A percentile compares a stretch with the other conserved stretches of the same genome.
Evolutionary conservation across 2,113 vertebrate genomes (phyloP).

Genomic region (Cynocephalus volans): DNA sequence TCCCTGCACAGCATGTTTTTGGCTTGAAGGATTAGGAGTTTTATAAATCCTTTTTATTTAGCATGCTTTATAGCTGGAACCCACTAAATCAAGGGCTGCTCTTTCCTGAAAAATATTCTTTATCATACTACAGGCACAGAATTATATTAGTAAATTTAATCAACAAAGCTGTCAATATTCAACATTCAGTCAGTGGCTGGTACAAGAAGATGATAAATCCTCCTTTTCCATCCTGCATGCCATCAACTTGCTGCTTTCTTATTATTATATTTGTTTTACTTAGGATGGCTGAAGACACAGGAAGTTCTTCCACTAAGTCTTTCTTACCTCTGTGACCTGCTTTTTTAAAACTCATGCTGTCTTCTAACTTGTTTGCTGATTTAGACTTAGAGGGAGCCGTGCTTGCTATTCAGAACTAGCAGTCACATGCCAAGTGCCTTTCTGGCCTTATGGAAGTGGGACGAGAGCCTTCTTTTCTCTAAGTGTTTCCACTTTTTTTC

Average conservation of each 20-base stretch:
- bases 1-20: background rate
- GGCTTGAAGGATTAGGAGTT: conserved; percentile 44
- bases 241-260: background rate
- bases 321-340: background rate
- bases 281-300: background rate
- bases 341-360: background rate
- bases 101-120: conserved; percentile 63
- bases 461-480: background rate
- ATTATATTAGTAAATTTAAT: conserved; percentile 70
- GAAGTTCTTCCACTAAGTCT: background rate
- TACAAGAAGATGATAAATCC: background rate
- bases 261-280: background rate
- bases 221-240: background rate
- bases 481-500: background rate
- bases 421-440: background rate
- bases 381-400: background rate
- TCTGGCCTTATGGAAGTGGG: background rate
- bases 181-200: conserved; percentile 15
- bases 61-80: background rate
- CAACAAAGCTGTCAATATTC: conserved; percentile 53
- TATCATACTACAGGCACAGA: background rate
- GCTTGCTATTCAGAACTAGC: background rate
- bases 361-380: conserved; percentile 9
- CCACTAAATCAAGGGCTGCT: conserved; percentile 60
- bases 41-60: conserved; percentile 70